A percentile compares a stretch with the other conserved stretches of the same genome.
phyloP scores from a whole-genome alignment of 1,140 invertebrate genomes.

The Eriosoma lanigerum region DNA sequence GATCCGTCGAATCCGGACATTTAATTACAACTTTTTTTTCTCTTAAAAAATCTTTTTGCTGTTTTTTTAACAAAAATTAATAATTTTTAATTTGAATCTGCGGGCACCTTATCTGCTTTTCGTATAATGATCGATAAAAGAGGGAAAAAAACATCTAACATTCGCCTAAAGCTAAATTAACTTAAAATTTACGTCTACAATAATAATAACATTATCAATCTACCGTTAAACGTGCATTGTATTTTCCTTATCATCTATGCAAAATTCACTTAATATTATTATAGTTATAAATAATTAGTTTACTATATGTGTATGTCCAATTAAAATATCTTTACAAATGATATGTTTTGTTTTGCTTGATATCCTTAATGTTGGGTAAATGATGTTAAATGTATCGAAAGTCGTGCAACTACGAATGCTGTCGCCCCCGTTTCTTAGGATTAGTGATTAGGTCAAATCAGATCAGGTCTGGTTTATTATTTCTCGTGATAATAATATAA shows the following conservation, averaged over 20 bases:
- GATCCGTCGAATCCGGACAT: no score
- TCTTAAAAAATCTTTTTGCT: no score
- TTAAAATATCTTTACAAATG: constrained; percentile 42
- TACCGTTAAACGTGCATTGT: constrained; percentile 19
- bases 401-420: no score
- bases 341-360: constrained; percentile 49
- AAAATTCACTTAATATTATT: not conserved
- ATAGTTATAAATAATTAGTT: not conserved
- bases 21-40: no score
- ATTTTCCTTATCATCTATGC: not conserved
- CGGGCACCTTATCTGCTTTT: no score
- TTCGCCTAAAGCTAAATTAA: no score
- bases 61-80: no score
- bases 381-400: no score
- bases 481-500: not conserved
- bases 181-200: not conserved
- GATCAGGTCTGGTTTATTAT: not conserved
- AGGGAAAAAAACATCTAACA: no score
- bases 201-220: not conserved
- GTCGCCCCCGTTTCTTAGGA: not conserved
- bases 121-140: no score
- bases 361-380: constrained; percentile 45
- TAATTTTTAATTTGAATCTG: no score
- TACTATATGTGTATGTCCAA: constrained; percentile 34
- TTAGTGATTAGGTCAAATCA: not conserved